Conservation (phyloP, 2,797 vertebrate genomes). For the Chaetodon trifasciatus region DNA sequence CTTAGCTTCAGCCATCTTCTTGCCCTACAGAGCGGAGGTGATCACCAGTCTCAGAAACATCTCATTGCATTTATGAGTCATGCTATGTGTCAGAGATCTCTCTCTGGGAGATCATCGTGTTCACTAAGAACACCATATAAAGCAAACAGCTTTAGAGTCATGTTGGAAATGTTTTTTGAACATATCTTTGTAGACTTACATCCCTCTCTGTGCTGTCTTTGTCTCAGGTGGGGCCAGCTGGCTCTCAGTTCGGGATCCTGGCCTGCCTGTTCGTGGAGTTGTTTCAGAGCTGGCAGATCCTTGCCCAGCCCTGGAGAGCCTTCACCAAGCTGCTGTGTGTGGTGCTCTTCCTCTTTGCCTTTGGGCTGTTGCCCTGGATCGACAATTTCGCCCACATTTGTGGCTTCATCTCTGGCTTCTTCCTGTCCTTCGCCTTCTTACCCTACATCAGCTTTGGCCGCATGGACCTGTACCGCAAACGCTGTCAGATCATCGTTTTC, state of each 20-base stretch:
- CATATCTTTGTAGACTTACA: neutral
- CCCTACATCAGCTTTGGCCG: conserved; percentile 99
- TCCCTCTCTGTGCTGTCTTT: conserved; percentile 12
- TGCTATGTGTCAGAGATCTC: neutral
- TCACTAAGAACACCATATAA: neutral
- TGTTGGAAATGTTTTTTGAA: neutral
- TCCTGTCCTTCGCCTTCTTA: conserved; percentile 97
- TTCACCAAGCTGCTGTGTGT: conserved; percentile 96
- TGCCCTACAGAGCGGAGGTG: conserved; percentile 88
- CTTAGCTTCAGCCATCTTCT: conserved; percentile 96
- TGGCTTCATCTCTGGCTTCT: conserved; percentile 97
- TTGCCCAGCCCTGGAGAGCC: conserved; percentile 96
- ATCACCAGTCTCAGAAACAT: conserved; percentile 17
- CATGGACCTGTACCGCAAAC: conserved; percentile 97
- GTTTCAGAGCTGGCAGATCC: conserved; percentile 99
- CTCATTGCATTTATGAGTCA: neutral
- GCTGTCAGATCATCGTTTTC: conserved; percentile 96
- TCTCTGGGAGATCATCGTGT: neutral
- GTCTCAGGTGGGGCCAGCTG: conserved; percentile 94
- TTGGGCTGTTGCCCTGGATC: conserved; percentile 98
- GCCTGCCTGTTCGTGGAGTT: conserved; percentile 98
- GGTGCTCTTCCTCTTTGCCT: conserved; percentile 95
- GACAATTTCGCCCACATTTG: conserved; percentile 98
- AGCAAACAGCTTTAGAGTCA: neutral
- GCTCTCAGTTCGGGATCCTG: conserved; percentile 98